phyloP scores from a whole-genome alignment of 2,113 vertebrate species.

The Elephantulus edwardii region DNA sequence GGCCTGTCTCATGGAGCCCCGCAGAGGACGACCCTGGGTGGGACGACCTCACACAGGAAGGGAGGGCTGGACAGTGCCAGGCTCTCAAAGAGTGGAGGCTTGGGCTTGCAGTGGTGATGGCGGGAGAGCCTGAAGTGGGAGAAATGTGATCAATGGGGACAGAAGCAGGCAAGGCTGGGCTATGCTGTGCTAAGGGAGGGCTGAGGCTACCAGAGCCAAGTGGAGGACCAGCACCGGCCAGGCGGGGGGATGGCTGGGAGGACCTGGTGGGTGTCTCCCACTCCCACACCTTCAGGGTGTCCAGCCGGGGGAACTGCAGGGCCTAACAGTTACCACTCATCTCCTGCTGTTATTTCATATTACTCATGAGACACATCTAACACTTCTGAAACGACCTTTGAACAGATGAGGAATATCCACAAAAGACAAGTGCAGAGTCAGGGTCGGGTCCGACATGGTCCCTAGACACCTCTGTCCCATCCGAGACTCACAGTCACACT shows the following conservation, averaged over 20 bases:
- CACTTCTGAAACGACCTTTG: neutral
- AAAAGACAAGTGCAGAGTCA: neutral
- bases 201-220: neutral
- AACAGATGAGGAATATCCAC: neutral
- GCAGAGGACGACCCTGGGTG: neutral
- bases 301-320: neutral
- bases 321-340: neutral
- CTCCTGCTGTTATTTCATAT: neutral
- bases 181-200: neutral
- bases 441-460: fast-evolving
- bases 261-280: neutral
- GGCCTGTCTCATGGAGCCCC: neutral
- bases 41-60: neutral
- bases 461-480: neutral
- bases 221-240: neutral
- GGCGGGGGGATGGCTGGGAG: too few species aligned
- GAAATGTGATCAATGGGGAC: neutral
- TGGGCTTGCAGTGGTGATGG: neutral
- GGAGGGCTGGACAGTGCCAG: neutral
- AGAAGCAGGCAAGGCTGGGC: neutral
- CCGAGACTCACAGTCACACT: neutral
- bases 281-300: too few species aligned
- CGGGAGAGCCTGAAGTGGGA: neutral
- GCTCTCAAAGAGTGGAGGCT: neutral
- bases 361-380: neutral